Conservation (phyloP, 2,113 vertebrate genomes). For the Embiotoca jacksoni region DNA sequence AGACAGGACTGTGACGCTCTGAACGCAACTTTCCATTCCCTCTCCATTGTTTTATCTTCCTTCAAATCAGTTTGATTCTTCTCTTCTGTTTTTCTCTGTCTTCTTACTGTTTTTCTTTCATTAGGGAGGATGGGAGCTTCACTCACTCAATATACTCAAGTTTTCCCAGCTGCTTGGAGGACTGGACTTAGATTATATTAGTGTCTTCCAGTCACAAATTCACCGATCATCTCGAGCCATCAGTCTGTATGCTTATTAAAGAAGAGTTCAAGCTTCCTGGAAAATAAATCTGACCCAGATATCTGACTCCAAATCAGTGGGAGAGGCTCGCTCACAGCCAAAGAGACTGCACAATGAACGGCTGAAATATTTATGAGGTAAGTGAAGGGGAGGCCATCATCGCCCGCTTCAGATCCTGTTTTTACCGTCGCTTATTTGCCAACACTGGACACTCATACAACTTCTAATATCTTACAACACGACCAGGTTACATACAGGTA, state of each 20-base stretch:
- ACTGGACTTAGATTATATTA: constrained; percentile 37
- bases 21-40: constrained; percentile 10
- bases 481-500: background rate
- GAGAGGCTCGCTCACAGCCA: constrained; percentile 37
- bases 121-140: constrained; percentile 3
- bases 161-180: constrained; percentile 47
- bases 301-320: constrained; percentile 31
- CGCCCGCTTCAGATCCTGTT: background rate
- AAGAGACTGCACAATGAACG: constrained; percentile 24
- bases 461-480: background rate
- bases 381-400: constrained; percentile 24
- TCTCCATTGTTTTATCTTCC: background rate
- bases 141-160: constrained; percentile 7
- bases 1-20: constrained; percentile 20
- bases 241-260: constrained; percentile 28
- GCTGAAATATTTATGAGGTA: constrained; percentile 54
- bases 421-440: constrained; percentile 10
- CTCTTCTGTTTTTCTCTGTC: background rate
- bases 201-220: constrained; percentile 39
- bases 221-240: constrained; percentile 28
- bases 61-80: background rate
- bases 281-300: constrained; percentile 62
- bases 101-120: background rate
- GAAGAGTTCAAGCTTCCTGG: constrained; percentile 50
- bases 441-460: background rate